Conservation (phyloP, 2,113 vertebrate species). For the Tiliqua scincoides region DNA sequence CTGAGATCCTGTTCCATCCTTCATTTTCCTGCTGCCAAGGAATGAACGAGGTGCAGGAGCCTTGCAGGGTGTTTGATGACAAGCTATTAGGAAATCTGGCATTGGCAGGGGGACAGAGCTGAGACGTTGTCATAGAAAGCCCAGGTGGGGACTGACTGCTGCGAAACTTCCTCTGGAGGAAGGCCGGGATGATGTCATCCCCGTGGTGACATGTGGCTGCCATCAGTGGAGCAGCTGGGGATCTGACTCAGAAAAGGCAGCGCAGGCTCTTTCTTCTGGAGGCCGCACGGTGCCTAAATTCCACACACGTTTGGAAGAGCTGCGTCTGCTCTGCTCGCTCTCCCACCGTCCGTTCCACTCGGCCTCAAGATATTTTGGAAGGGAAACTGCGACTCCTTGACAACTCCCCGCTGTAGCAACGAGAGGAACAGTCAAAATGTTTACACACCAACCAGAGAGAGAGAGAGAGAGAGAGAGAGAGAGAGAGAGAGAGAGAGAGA, state of each 20-base stretch:
- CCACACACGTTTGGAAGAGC: not conserved
- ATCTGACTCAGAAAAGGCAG: fast-evolving
- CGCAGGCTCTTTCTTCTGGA: fast-evolving
- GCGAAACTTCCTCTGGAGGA: not conserved
- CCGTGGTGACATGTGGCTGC: not conserved
- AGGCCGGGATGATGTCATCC: not conserved
- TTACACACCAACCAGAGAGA: not conserved
- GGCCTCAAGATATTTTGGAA: not conserved
- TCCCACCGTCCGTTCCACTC: fast-evolving
- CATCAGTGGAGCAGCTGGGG: not conserved
- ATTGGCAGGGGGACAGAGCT: not conserved
- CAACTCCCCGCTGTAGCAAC: not conserved
- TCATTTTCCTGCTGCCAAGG: not conserved
- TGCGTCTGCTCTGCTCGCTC: not conserved
- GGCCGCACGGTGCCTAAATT: not conserved
- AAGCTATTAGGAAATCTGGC: slow-evolving; percentile 32
- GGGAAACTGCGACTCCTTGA: not conserved
- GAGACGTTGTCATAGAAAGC: not conserved
- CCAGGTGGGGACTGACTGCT: not conserved
- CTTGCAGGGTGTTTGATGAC: not conserved
- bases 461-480: not conserved
- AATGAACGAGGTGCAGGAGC: not conserved
- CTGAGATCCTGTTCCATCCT: not conserved
- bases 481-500: not conserved
- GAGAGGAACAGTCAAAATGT: too few species aligned